Percentiles rank a stretch among this genome's conserved stretches.
Evolutionary conservation across 2,888 invertebrate species (phyloP).

Genomic region (Cantharis lateralis): DNA sequence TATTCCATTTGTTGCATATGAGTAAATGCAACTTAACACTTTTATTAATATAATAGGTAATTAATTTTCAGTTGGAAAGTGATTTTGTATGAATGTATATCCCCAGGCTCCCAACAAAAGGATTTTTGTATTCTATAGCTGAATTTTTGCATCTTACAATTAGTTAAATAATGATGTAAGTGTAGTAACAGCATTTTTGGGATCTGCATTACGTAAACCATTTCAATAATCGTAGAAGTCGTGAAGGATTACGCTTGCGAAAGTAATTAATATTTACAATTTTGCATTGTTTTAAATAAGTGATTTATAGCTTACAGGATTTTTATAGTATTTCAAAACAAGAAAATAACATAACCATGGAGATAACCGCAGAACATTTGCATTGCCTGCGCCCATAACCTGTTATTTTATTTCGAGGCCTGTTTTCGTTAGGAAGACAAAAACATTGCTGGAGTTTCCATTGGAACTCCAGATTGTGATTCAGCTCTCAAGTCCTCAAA

Average conservation of each 20-base stretch:
- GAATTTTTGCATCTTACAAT: background rate
- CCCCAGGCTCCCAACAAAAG: background rate
- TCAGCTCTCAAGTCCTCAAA: too few species aligned
- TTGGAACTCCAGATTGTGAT: too few species aligned
- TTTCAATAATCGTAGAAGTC: background rate
- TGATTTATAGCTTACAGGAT: too few species aligned
- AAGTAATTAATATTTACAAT: background rate
- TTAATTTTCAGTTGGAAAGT: background rate
- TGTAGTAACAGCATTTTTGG: background rate
- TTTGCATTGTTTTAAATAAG: too few species aligned
- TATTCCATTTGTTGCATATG: background rate
- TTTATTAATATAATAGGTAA: background rate
- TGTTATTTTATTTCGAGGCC: too few species aligned
- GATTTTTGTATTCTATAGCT: background rate
- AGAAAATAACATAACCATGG: too few species aligned
- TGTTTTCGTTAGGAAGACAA: too few species aligned
- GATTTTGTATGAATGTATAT: background rate
- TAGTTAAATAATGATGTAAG: background rate
- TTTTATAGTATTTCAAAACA: too few species aligned
- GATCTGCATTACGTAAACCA: background rate
- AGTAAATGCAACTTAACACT: background rate
- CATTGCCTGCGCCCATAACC: too few species aligned
- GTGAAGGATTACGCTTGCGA: background rate
- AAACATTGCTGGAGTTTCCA: too few species aligned
- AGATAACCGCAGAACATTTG: too few species aligned